Evolutionary conservation across 2,888 invertebrate species (phyloP), one percentile per base, ranked within the genome.

Genomic region (Folsomia candida): DNA sequence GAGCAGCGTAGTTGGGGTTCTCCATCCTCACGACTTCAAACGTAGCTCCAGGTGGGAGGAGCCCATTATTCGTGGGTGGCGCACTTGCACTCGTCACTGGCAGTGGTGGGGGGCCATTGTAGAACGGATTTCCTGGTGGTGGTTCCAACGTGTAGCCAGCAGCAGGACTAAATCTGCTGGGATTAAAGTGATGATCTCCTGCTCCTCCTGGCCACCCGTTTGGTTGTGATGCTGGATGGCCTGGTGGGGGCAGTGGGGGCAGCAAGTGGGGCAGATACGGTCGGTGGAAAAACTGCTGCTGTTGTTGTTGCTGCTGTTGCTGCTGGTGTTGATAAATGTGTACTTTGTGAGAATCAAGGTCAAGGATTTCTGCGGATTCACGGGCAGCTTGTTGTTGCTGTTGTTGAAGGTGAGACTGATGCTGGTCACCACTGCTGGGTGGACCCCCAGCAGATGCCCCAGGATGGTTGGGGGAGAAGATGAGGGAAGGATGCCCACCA

Each of bases 261-360:
- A 58, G 67, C 51, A 72, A 67, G 69, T 70, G 72, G 47, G 69
- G 73, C 11, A 77, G 74, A 70, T 79, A 79, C 60, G 78, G 80
- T 60, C 78, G 73, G 66, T 79, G 72, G 67, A 78, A 80, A 70
- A 76, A 79, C 4, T 54, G 65, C 63, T 69, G 70, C 37, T 68
- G 66, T 18, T 70, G 71, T 26, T 11, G 25, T 57, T 71, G 72
- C 59, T 76, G 76, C 54, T 67, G 73, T 24, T 68, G 70, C 51
- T 68, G 62, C 0, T 72, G 77, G 22, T 74, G 88, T 80, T 87
- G 87, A 70, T 88, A 88, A 77, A 88, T 87, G 80, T 89, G 90
- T 1, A 94, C 92, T 84, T 93, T 93, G 82, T 94, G 93, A 1
- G 93, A 93, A 82, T 94, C 94, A 73, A 94, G 85, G 82, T 94